phyloP scores from a whole-genome alignment of 2,797 vertebrate genomes.

The Lophura swinhoii region DNA sequence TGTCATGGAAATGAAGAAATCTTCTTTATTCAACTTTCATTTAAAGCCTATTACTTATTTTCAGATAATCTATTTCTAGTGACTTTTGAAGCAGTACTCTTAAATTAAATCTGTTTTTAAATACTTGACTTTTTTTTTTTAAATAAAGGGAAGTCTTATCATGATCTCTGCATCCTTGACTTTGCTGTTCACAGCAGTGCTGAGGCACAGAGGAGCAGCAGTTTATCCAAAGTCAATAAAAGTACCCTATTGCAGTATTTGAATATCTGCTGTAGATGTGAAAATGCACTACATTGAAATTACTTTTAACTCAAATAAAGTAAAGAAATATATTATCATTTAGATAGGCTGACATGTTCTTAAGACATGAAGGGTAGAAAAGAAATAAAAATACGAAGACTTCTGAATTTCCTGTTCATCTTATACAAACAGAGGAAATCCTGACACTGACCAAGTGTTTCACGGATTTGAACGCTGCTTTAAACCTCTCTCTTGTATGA shows the following conservation, averaged over 20 bases:
- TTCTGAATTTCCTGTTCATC: background rate
- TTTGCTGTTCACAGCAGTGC: background rate
- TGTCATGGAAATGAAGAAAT: fast-evolving
- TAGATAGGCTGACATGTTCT: fast-evolving
- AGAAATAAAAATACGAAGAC: background rate
- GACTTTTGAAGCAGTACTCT: background rate
- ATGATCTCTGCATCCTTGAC: background rate
- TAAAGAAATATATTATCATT: background rate
- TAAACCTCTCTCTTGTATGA: background rate
- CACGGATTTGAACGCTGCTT: background rate
- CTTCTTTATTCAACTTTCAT: background rate
- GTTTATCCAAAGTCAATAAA: background rate
- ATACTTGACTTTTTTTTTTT: background rate
- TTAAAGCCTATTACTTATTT: background rate
- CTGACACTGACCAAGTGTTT: background rate
- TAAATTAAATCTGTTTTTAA: background rate
- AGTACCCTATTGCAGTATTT: background rate
- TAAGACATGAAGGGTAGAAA: background rate
- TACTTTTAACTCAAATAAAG: background rate
- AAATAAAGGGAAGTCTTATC: background rate
- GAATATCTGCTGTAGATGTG: background rate
- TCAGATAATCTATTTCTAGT: background rate
- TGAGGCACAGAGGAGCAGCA: background rate
- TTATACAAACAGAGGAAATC: background rate
- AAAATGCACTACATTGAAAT: background rate